Evolutionary conservation across 2,888 invertebrate genomes (phyloP), one percentile per base, ranked within the genome.

Genomic region (Oscheius sp.): DNA sequence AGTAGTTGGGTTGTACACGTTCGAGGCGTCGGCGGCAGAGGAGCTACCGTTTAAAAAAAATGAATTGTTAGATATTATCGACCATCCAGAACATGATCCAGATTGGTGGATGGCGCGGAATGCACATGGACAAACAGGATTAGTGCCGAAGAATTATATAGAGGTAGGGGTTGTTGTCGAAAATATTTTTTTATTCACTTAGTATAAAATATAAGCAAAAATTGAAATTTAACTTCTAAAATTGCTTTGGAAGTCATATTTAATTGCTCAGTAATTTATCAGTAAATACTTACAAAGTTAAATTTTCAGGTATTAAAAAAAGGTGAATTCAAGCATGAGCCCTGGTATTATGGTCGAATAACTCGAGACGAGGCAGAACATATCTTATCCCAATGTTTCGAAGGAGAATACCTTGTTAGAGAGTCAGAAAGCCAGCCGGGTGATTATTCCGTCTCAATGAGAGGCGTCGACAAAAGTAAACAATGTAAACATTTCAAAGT

Each of bases 361-460:
- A 92, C 95, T 51, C 91, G 98, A 85, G 92, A 93, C 83, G 94
- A 96, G 88, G 96, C 96, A 90, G 97, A 98, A 89, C 91, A 92
- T 83, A 90, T 97, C 87, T 91, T 98, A 87, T 94, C 94, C 87
- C 92, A 93, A 87, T 98, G 95, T 20, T 92, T 93, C 86, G 94
- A 97, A 88, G 98, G 98, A 12, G 97, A 98, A 89, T 99, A 95
- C 90, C 91, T 99, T 86, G 95, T 99, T 85, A 90, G 98, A 82
- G 97, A 97, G 89, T 95, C 95, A 87, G 98, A 98, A 90, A 96
- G 97, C 84, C 97, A 97, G 96, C 92, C 94, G 89, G 98, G 97
- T 78, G 97, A 98, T 89, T 95, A 92, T 89, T 96, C 96, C 14
- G 95, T 98, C 82, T 96, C 97, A 59, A 89, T 98, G 86, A 96